Evolutionary conservation across 2,113 vertebrate genomes (phyloP).

Genomic region (Centrocercus urophasianus): DNA sequence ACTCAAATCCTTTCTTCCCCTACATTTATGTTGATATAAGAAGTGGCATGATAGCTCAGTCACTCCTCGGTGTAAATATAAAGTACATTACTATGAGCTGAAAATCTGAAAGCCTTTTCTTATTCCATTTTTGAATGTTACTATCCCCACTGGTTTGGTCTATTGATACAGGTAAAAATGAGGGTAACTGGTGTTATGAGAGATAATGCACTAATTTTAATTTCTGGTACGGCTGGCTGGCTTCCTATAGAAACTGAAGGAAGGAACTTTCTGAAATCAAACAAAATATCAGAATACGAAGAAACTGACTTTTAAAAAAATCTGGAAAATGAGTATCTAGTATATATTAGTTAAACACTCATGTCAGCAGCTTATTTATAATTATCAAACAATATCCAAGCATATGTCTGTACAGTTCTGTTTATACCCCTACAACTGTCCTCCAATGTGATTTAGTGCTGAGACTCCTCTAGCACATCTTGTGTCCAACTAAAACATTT

Average conservation of each 20-base stretch:
- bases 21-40: background rate
- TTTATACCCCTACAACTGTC: background rate
- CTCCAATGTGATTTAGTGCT: background rate
- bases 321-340: background rate
- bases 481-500: fast-evolving
- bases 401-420: background rate
- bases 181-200: background rate
- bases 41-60: background rate
- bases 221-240: fast-evolving
- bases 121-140: background rate
- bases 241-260: background rate
- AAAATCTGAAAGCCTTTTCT: background rate
- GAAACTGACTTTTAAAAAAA: background rate
- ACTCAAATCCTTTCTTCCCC: background rate
- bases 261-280: background rate
- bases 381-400: background rate
- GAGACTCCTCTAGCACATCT: background rate
- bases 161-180: background rate
- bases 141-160: background rate
- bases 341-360: fast-evolving
- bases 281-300: background rate
- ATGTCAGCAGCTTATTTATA: background rate
- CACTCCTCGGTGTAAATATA: background rate
- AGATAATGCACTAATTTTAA: background rate
- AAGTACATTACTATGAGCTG: background rate